Evolutionary conservation across 2,888 invertebrate species (phyloP).

Genomic region (Drosophila mulleri): DNA sequence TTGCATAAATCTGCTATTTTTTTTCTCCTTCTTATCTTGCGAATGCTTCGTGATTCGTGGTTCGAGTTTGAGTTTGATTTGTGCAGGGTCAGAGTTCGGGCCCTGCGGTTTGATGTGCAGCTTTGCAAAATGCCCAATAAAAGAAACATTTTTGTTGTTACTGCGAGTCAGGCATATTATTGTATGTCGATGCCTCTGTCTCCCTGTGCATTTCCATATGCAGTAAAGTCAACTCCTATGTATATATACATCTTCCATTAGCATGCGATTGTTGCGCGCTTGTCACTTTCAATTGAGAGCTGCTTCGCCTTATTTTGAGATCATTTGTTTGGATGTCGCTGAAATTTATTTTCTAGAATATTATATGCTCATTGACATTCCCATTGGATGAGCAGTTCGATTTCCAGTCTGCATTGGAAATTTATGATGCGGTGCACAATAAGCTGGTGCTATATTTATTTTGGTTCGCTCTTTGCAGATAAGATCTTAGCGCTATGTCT

Average conservation of each 20-base stretch:
- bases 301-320: slow-evolving; percentile 6
- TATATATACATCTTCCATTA: slow-evolving; percentile 63
- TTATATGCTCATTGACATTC: slow-evolving; percentile 47
- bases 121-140: slow-evolving; percentile 76
- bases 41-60: slow-evolving; percentile 69
- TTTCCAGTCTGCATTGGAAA: slow-evolving; percentile 26
- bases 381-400: slow-evolving; percentile 45
- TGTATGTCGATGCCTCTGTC: slow-evolving; percentile 20
- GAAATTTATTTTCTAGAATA: slow-evolving; percentile 45
- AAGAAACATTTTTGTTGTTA: slow-evolving; percentile 54
- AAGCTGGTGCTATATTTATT: slow-evolving; percentile 29
- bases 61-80: slow-evolving; percentile 42
- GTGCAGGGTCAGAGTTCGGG: slow-evolving; percentile 71
- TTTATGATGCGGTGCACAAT: slow-evolving; percentile 41
- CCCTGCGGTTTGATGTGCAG: slow-evolving; percentile 73
- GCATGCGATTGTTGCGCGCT: slow-evolving; percentile 61
- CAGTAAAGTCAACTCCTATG: slow-evolving; percentile 19
- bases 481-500: slow-evolving; percentile 3
- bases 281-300: slow-evolving; percentile 43
- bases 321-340: slow-evolving; percentile 17
- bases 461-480: slow-evolving; percentile 3
- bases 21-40: slow-evolving; percentile 10
- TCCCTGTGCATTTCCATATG: slow-evolving; percentile 23
- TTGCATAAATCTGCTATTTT: slow-evolving; percentile 66
- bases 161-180: slow-evolving; percentile 39